A percentile compares a stretch with the other conserved stretches of the same genome.
Conservation (phyloP, 2,113 vertebrate species). For the Cariama cristata region DNA sequence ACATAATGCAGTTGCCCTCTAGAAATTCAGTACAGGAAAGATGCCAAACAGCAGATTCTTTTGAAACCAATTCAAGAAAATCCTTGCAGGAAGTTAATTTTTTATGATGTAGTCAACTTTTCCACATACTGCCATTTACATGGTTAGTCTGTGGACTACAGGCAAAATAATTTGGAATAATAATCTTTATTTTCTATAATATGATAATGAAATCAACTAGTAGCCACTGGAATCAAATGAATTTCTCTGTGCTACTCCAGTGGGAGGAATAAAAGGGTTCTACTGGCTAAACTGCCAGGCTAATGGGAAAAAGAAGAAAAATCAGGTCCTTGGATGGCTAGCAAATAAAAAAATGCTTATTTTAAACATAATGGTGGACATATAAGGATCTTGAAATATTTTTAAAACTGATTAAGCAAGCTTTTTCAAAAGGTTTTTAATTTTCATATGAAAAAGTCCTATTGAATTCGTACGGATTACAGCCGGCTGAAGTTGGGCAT, state of each 20-base stretch:
- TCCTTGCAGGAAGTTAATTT: conserved; percentile 39
- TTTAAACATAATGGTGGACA: neutral
- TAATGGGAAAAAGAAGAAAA: conserved; percentile 20
- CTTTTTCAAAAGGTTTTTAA: neutral
- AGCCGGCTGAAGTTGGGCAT: neutral
- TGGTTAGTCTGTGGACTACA: conserved; percentile 3
- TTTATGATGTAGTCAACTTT: conserved; percentile 36
- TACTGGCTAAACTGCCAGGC: neutral
- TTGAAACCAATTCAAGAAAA: conserved; percentile 54
- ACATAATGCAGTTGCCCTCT: conserved; percentile 21
- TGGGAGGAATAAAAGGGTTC: conserved; percentile 3
- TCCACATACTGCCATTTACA: neutral
- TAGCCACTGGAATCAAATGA: conserved; percentile 29
- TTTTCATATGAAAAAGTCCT: neutral
- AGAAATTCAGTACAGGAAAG: conserved; percentile 38
- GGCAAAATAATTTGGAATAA: conserved; percentile 50
- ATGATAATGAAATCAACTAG: conserved; percentile 55
- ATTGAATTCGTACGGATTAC: neutral
- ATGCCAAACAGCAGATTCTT: conserved; percentile 33
- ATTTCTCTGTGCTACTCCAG: conserved; percentile 5
- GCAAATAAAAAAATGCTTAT: neutral
- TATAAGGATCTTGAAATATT: neutral
- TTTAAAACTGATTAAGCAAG: neutral
- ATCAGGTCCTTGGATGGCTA: neutral
- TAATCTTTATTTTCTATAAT: conserved; percentile 45